phyloP scores from a whole-genome alignment of 2,888 invertebrate genomes.

The Hypsopygia costalis region DNA sequence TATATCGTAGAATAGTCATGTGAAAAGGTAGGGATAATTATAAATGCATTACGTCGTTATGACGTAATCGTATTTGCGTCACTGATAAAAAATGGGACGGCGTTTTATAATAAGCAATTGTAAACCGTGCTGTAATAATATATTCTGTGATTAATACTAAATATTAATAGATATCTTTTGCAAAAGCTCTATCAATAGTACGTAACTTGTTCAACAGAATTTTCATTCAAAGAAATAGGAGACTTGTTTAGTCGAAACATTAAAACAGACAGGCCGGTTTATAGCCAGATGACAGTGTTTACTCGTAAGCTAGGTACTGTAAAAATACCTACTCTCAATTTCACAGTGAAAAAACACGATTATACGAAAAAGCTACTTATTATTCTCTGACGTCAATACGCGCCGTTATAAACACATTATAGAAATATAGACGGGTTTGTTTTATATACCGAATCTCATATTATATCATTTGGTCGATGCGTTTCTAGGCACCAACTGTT shows the following conservation, averaged over 20 bases:
- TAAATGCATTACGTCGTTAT: slow-evolving; percentile 2
- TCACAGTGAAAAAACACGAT: slow-evolving; percentile 27
- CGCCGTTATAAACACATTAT: slow-evolving; percentile 32
- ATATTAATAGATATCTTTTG: no score
- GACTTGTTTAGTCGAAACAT: no score
- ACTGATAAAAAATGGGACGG: slow-evolving; percentile 6
- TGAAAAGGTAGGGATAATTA: slow-evolving; percentile 5
- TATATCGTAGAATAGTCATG: no score
- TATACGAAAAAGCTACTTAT: slow-evolving; percentile 39
- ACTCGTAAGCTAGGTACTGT: no score
- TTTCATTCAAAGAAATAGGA: no score
- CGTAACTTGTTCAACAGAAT: no score
- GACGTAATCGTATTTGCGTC: slow-evolving; percentile 9
- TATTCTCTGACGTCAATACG: slow-evolving; percentile 43
- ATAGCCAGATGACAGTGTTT: no score
- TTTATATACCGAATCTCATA: slow-evolving; percentile 9
- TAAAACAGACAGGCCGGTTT: no score
- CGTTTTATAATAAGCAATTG: not conserved
- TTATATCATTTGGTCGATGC: slow-evolving; percentile 10
- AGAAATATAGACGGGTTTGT: slow-evolving; percentile 20
- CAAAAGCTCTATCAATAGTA: no score
- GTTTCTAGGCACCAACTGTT: not conserved
- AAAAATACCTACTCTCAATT: slow-evolving; percentile 32
- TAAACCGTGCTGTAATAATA: no score
- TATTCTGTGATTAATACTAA: no score